These are phyloP conservation scores for Plutella xylostella DNA, from an alignment of 2,888 invertebrate genomes.

Conservation along the genomic window DNA sequence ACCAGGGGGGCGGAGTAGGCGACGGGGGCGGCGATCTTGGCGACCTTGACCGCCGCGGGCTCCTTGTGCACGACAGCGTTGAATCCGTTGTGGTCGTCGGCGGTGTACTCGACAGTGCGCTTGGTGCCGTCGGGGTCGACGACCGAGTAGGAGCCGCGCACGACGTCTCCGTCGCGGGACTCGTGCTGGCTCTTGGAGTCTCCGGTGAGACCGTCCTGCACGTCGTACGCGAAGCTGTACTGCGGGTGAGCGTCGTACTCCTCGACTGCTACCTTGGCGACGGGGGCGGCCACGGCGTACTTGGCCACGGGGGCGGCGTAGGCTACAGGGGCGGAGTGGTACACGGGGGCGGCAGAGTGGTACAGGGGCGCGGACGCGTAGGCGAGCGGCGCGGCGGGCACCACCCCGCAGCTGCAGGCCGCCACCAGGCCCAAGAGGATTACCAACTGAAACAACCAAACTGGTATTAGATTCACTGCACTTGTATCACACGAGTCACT, in stretches of 20 bases:
- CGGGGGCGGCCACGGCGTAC: slow-evolving; percentile 30
- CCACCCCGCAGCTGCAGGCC: slow-evolving; percentile 42
- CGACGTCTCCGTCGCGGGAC: slow-evolving; percentile 53
- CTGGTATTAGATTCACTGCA: slow-evolving; percentile 5
- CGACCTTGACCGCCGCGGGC: slow-evolving; percentile 31
- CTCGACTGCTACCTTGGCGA: slow-evolving; percentile 21
- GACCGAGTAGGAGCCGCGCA: slow-evolving; percentile 57
- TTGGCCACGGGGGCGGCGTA: slow-evolving; percentile 26
- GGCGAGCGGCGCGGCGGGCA: slow-evolving; percentile 37
- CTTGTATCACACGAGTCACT: neutral
- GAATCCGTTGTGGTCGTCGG: slow-evolving; percentile 19
- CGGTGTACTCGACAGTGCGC: slow-evolving; percentile 47
- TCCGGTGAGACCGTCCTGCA: slow-evolving; percentile 32
- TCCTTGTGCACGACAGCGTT: slow-evolving; percentile 25
- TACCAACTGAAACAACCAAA: slow-evolving; percentile 38
- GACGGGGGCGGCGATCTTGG: slow-evolving; percentile 34
- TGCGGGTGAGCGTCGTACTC: slow-evolving; percentile 69
- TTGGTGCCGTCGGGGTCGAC: slow-evolving; percentile 39
- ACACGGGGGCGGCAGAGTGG: slow-evolving; percentile 38
- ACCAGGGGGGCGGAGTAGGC: slow-evolving; percentile 15
- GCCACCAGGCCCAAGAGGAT: slow-evolving; percentile 47
- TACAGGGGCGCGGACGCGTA: slow-evolving; percentile 25
- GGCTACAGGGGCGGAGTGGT: slow-evolving; percentile 23
- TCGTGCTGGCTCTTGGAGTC: slow-evolving; percentile 54
- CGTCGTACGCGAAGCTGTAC: slow-evolving; percentile 23